Percentiles rank a stretch among this genome's conserved stretches.
Evolutionary conservation across 2,888 invertebrate species (phyloP).

Genomic region (Andrena hattorfiana): DNA sequence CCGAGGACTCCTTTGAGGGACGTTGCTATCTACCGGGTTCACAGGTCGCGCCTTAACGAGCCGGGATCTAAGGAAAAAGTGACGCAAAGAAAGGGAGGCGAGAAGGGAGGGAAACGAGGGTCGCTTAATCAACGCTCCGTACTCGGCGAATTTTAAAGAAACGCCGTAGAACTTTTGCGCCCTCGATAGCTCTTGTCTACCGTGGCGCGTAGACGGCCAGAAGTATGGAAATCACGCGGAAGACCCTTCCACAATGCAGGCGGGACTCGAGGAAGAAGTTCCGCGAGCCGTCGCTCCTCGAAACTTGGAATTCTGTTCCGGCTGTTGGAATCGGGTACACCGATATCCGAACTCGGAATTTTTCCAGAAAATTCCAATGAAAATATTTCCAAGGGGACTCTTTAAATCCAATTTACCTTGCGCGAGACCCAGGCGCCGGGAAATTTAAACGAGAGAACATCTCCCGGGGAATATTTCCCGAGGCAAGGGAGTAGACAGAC

Average conservation of each 20-base stretch:
- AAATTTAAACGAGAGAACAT: not conserved
- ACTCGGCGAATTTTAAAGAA: slow-evolving; percentile 47
- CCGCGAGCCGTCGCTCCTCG: not conserved
- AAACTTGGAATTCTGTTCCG: not conserved
- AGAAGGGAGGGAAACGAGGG: slow-evolving; percentile 26
- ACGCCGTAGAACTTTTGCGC: slow-evolving; percentile 18
- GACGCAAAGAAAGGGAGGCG: not conserved
- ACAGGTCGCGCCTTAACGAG: slow-evolving; percentile 59
- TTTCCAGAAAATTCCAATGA: not conserved
- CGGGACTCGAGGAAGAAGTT: not conserved
- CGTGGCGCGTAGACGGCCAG: not conserved
- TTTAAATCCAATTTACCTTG: slow-evolving; percentile 3
- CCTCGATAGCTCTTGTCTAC: not conserved
- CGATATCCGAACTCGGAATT: not conserved
- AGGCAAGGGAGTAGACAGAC: slow-evolving; percentile 3
- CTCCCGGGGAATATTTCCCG: not conserved
- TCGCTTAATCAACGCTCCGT: slow-evolving; percentile 63
- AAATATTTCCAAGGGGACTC: slow-evolving; percentile 1
- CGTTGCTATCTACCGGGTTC: slow-evolving; percentile 37
- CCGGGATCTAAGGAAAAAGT: slow-evolving; percentile 29
- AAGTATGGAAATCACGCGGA: slow-evolving; percentile 29
- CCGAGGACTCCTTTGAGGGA: slow-evolving; percentile 55
- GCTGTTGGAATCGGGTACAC: not conserved
- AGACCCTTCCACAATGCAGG: slow-evolving; percentile 1
- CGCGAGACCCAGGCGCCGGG: not conserved